Evolutionary conservation across 2,888 invertebrate species (phyloP).

Genomic region (Machimus rusticus): DNA sequence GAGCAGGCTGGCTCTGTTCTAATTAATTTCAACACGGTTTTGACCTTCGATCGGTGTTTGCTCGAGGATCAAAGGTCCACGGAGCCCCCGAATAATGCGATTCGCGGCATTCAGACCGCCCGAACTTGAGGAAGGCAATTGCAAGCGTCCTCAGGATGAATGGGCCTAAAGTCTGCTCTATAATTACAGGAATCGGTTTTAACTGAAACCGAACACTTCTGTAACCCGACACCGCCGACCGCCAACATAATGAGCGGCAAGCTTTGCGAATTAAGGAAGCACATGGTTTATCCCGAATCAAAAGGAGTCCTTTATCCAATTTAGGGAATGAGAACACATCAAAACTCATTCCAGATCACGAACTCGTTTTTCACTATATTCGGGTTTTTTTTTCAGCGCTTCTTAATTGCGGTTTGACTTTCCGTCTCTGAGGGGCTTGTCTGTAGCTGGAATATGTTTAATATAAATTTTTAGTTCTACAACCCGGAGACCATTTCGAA

Average conservation of each 20-base stretch:
- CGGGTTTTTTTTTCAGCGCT: neutral
- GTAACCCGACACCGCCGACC: slow-evolving; percentile 46
- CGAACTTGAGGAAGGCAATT: slow-evolving; percentile 36
- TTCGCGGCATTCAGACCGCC: slow-evolving; percentile 27
- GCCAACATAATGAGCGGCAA: slow-evolving; percentile 49
- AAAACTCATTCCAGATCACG: slow-evolving; percentile 43
- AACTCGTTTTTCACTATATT: neutral
- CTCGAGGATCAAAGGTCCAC: slow-evolving; percentile 43
- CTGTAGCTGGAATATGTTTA: neutral
- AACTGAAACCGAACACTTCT: slow-evolving; percentile 47
- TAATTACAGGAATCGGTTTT: slow-evolving; percentile 46
- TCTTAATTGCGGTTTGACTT: neutral
- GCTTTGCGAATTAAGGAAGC: slow-evolving; percentile 52
- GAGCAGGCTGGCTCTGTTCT: slow-evolving; percentile 35
- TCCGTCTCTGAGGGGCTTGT: neutral
- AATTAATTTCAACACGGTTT: slow-evolving; percentile 52
- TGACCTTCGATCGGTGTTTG: slow-evolving; percentile 49
- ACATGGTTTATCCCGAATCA: slow-evolving; percentile 46
- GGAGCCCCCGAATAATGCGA: slow-evolving; percentile 24
- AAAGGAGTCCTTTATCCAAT: slow-evolving; percentile 16
- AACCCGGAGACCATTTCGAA: neutral
- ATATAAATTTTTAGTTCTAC: neutral
- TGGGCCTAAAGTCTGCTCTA: slow-evolving; percentile 14
- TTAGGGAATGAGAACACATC: slow-evolving; percentile 44
- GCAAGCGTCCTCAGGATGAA: slow-evolving; percentile 11